Base-by-base conservation (phyloP, 2,797 vertebrate species). In the Danio kyathit region DNA sequence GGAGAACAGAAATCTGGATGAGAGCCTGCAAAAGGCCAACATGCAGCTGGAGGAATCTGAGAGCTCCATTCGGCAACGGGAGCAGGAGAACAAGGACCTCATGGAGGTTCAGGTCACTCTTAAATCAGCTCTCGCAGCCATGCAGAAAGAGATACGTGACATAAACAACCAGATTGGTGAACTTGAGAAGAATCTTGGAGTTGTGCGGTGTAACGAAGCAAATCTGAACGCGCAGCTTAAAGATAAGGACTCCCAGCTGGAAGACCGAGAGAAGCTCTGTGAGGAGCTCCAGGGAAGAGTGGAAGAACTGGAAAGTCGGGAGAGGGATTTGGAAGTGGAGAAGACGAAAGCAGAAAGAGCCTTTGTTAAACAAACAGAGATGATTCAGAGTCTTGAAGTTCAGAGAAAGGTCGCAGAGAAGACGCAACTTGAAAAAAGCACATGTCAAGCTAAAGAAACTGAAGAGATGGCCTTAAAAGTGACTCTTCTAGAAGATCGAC, bases 1-100 rank as follows among this genome's bases (percentile, higher is more conserved):
- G 8, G 92, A 96, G 85, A 97, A 96, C 87, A 83, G 85, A 57
- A 91, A 90, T 67, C 88, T 97, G 83, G 93, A 97, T 81, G 94
- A 96, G 90, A 94, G 92, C 79, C 88, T 92, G 60, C 96, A 96
- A 87, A 94, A 88, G 41, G 89, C 94, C 60, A 82, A 75, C 1
- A 89, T 92, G 83, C 91, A 94, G n/a, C 88, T 88, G 13, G 90
- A 94, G 78, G 83, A 91, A 38, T 92, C 93, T 0, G 93, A 96
- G 83, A 89, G 86, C 54, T 89, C 84, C 3, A 83, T 94, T 29
- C 90, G 93, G 67, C 87, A 86, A 43, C 89, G 96, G 38, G 91
- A 93, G 65, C 79, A 92, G 38, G 95, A 96, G 67, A 97, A 94
- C 80, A 91, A 92, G 85, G 93, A 91, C 7, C 88, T 97, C 63